phyloP scores from a whole-genome alignment of 2,888 invertebrate genomes.

The Cynaeus angustus region DNA sequence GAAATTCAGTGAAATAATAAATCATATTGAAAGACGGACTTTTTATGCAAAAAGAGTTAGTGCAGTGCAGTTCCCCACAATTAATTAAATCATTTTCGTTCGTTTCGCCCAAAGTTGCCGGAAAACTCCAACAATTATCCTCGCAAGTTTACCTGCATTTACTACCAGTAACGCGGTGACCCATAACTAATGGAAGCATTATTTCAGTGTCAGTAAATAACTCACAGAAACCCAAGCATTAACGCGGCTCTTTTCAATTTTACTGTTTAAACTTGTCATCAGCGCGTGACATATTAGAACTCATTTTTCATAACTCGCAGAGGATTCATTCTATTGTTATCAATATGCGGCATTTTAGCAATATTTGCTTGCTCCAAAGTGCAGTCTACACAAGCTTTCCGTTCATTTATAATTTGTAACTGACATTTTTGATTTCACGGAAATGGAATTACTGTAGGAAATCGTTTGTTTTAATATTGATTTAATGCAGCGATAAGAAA shows the following conservation, averaged over 20 bases:
- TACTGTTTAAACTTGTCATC: conserved; percentile 37
- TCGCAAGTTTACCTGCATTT: conserved; percentile 8
- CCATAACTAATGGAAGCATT: conserved; percentile 10
- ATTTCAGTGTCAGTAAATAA: conserved; percentile 31
- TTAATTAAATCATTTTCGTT: background rate
- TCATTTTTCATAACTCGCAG: conserved; percentile 32
- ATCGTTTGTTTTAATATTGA: conserved; percentile 34
- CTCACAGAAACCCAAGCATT: conserved; percentile 11
- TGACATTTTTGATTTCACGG: conserved; percentile 21
- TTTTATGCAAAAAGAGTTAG: too few species aligned
- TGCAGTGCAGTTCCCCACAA: too few species aligned
- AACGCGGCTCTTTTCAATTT: conserved; percentile 36
- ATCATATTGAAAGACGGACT: too few species aligned
- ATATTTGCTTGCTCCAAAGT: conserved; percentile 4
- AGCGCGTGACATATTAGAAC: conserved; percentile 35
- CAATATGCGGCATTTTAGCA: conserved; percentile 22
- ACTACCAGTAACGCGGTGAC: background rate
- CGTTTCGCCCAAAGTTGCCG: background rate
- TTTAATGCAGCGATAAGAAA: conserved; percentile 8
- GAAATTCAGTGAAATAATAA: too few species aligned
- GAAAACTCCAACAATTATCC: too few species aligned
- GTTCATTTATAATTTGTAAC: conserved; percentile 20
- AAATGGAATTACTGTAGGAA: conserved; percentile 7
- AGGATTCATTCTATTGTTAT: conserved; percentile 28
- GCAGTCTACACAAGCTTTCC: conserved; percentile 19